These are phyloP conservation scores for Microplitis manilae DNA, from an alignment of 2,888 invertebrate genomes.

Conservation along the genomic window DNA sequence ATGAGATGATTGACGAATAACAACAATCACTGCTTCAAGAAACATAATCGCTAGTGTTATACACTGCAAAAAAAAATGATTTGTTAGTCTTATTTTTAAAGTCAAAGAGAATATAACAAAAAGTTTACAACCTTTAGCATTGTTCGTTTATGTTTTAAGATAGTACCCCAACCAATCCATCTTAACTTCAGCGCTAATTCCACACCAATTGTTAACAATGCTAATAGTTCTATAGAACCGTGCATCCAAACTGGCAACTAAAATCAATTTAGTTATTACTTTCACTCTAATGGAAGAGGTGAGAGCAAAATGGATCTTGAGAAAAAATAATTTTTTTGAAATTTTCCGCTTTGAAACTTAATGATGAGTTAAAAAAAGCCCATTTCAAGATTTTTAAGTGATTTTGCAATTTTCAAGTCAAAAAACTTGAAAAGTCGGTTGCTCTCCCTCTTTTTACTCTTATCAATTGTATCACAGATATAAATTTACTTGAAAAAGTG, in stretches of 20 bases:
- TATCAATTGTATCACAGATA: conserved; percentile 13
- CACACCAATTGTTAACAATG: conserved; percentile 82
- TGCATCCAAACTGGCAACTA: conserved; percentile 86
- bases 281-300: neutral
- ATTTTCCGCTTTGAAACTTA: too few species aligned
- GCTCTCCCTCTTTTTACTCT: conserved; percentile 6
- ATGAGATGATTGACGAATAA: conserved; percentile 87
- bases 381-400: too few species aligned
- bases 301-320: neutral
- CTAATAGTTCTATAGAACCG: conserved; percentile 85
- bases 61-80: conserved; percentile 74
- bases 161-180: conserved; percentile 90
- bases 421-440: neutral
- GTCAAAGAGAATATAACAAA: conserved; percentile 31
- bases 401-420: too few species aligned
- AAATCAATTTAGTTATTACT: conserved; percentile 50
- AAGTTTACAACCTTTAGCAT: conserved; percentile 81
- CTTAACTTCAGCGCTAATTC: conserved; percentile 85
- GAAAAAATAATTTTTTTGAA: conserved; percentile 8
- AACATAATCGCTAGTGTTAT: conserved; percentile 85
- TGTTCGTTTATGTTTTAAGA: conserved; percentile 87
- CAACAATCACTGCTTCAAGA: conserved; percentile 84
- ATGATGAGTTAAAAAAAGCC: too few species aligned
- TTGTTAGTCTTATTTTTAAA: conserved; percentile 2
- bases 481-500: conserved; percentile 76